phyloP scores from a whole-genome alignment of 2,888 invertebrate genomes.

The Prosopocoilus inquinatus region DNA sequence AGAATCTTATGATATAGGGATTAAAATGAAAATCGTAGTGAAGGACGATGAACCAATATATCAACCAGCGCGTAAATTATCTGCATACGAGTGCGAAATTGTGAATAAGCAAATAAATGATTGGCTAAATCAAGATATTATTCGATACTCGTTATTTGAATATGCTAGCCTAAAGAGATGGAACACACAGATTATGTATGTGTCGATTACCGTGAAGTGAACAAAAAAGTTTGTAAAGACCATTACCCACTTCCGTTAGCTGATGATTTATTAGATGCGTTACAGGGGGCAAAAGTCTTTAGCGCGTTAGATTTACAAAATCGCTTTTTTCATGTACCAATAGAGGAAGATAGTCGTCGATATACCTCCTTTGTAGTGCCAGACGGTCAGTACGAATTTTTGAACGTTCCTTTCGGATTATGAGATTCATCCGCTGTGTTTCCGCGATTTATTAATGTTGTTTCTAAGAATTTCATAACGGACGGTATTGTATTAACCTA shows the following conservation, averaged over 20 bases:
- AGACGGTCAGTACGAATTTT: slow-evolving; percentile 13
- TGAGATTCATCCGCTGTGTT: slow-evolving; percentile 12
- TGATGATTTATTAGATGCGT: slow-evolving; percentile 33
- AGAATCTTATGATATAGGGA: neutral
- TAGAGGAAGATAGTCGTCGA: slow-evolving; percentile 24
- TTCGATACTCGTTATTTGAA: slow-evolving; percentile 15
- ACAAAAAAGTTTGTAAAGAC: slow-evolving; percentile 34
- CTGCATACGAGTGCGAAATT: slow-evolving; percentile 8
- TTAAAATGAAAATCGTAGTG: slow-evolving; percentile 8
- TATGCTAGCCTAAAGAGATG: slow-evolving; percentile 26
- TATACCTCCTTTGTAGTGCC: slow-evolving; percentile 38
- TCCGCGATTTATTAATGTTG: slow-evolving; percentile 11
- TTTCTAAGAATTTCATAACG: no score
- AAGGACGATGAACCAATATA: slow-evolving; percentile 14
- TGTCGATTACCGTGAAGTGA: slow-evolving; percentile 43
- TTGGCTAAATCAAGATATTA: slow-evolving; percentile 11
- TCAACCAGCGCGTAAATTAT: slow-evolving; percentile 7
- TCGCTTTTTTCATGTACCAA: slow-evolving; percentile 1
- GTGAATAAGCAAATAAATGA: slow-evolving; percentile 10
- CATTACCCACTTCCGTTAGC: slow-evolving; percentile 38
- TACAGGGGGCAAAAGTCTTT: slow-evolving; percentile 28
- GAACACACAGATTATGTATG: slow-evolving; percentile 34
- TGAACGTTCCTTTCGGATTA: slow-evolving; percentile 7
- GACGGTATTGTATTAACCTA: no score
- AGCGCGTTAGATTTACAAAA: slow-evolving; percentile 31